phyloP scores from a whole-genome alignment of 2,113 vertebrate species.

The Crypturellus undulatus region DNA sequence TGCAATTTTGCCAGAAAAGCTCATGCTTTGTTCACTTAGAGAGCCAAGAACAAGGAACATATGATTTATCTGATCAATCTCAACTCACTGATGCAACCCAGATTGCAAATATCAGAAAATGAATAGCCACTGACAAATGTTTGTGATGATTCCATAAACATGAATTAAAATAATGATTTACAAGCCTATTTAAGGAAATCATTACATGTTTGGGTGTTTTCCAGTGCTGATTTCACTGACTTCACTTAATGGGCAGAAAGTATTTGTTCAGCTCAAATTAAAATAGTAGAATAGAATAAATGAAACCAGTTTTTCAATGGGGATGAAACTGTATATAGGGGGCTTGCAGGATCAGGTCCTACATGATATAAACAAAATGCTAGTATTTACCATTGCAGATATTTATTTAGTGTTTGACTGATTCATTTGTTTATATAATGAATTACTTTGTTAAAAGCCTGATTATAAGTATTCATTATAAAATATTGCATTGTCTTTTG shows the following conservation, averaged over 20 bases:
- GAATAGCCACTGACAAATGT: background rate
- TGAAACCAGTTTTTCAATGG: slow-evolving; percentile 34
- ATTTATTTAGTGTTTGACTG: slow-evolving; percentile 76
- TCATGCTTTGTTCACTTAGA: background rate
- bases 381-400: slow-evolving; percentile 63
- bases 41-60: background rate
- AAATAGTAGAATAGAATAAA: slow-evolving; percentile 35
- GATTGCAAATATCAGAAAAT: background rate
- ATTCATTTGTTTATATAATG: slow-evolving; percentile 74
- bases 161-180: background rate
- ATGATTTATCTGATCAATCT: background rate
- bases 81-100: background rate
- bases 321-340: slow-evolving; percentile 52
- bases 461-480: slow-evolving; percentile 70
- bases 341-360: slow-evolving; percentile 76
- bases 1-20: background rate
- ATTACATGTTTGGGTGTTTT: background rate
- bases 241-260: background rate
- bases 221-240: background rate
- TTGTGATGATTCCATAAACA: background rate
- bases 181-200: background rate
- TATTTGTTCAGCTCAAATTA: slow-evolving; percentile 45
- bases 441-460: slow-evolving; percentile 70
- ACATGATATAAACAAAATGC: slow-evolving; percentile 45
- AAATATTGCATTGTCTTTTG: slow-evolving; percentile 71